Base-by-base conservation (phyloP, 2,113 vertebrate species). In the Arizona elegans region DNA sequence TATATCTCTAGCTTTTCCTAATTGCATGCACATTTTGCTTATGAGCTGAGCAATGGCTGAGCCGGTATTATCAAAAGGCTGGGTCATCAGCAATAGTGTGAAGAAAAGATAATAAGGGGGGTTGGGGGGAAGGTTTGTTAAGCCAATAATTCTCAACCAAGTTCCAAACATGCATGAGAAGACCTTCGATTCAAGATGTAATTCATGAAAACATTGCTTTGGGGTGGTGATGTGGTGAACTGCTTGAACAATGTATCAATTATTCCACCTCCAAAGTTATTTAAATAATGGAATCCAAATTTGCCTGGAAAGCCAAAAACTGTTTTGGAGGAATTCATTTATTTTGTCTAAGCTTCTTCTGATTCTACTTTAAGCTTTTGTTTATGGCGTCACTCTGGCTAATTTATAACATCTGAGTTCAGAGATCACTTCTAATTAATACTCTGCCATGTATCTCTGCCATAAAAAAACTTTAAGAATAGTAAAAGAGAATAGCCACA, bases 1-100 rank as follows among this genome's bases (percentile, higher is more conserved):
- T 95, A 93, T 81, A 21, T 87, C 62, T 86, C 89, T 93, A 0
- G 86, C 94, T 91, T 92, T 65, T 89, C 43, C 33, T 94, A 91
- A 95, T 52, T 91, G 75, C 47, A 15, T 23, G 0, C 93, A 95
- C 86, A 86, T 95, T 96, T 93, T 90, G 86, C 56, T 2, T 53
- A 70, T 86, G 87, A 86, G 87, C 52, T 90, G 75, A 87, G 81
- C 75, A 87, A 38, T 19, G 26, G 3, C 52, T 92, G 19, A 33
- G 43, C 75, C 75, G 89, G n/a, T 29, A 53, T 88, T 58, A 59
- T 58, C 62, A 43, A 85, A 59, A 47, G 70, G 53, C 23, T 43
- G 38, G 54, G 26, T 86, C n/a, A 89, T 59, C n/a, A 47, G 55
- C 86, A 89, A 86, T 43, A 24, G 59, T 54, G n/a, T 62, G 23